Percentiles rank a stretch among this genome's conserved stretches.
Evolutionary conservation across 2,113 vertebrate genomes (phyloP).

Genomic region (Esox niger): DNA sequence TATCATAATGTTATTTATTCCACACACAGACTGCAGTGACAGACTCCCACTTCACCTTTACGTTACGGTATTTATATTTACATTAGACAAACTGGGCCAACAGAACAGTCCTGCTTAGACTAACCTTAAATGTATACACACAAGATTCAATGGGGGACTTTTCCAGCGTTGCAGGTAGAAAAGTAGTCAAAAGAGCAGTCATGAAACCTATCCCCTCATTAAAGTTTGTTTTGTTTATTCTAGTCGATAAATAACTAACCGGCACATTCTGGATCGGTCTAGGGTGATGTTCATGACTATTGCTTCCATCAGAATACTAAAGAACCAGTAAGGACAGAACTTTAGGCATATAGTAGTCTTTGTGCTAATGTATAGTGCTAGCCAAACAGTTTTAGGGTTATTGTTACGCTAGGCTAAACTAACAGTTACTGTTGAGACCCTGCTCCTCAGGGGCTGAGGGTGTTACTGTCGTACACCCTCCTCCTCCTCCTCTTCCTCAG

Average conservation of each 20-base stretch:
- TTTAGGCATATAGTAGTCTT: not conserved
- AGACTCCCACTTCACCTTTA: not conserved
- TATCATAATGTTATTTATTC: not conserved
- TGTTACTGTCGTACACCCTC: conserved; percentile 34
- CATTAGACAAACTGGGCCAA: not conserved
- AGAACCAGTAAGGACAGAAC: not conserved
- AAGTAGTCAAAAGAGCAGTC: too few species aligned
- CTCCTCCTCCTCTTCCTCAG: conserved; percentile 57
- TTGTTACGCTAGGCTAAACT: not conserved
- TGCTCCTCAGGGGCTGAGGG: not conserved
- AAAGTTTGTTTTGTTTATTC: too few species aligned
- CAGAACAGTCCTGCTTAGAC: not conserved
- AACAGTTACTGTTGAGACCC: not conserved
- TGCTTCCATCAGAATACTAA: too few species aligned
- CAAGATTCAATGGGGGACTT: too few species aligned
- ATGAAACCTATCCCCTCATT: too few species aligned
- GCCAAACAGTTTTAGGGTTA: not conserved
- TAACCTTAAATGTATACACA: not conserved
- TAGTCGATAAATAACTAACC: too few species aligned
- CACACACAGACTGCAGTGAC: not conserved
- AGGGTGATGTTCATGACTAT: too few species aligned
- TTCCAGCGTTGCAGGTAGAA: too few species aligned
- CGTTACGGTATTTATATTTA: not conserved
- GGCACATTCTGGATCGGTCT: too few species aligned
- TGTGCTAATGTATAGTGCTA: not conserved